Conservation (phyloP, 2,797 vertebrate genomes). For the Melanotaenia maccullochi region DNA sequence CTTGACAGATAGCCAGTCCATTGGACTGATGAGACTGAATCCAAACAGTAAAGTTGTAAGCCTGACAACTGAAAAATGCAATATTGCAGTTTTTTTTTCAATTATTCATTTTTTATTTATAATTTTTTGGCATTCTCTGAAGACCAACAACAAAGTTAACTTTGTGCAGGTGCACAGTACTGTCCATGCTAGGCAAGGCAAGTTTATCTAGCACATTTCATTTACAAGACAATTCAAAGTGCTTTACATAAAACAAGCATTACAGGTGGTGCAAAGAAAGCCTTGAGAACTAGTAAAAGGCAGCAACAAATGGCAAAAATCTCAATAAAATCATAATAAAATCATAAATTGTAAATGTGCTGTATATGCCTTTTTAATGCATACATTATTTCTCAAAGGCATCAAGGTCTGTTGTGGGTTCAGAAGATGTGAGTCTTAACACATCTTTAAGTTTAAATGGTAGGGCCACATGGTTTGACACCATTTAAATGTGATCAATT, state of each 20-base stretch:
- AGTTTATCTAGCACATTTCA: too few species aligned
- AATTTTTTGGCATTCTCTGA: background rate
- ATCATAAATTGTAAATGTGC: background rate
- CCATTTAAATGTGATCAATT: slow-evolving; percentile 60
- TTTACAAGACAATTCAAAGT: too few species aligned
- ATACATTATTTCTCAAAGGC: slow-evolving; percentile 9
- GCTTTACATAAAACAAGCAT: too few species aligned
- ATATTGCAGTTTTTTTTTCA: slow-evolving; percentile 9
- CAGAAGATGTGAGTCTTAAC: slow-evolving; percentile 20
- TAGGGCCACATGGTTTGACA: slow-evolving; percentile 42
- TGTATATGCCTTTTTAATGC: slow-evolving; percentile 9
- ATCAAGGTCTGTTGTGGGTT: slow-evolving; percentile 16
- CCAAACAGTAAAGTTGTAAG: slow-evolving; percentile 2
- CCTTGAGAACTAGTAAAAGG: too few species aligned
- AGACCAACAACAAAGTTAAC: slow-evolving; percentile 19
- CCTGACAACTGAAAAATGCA: slow-evolving; percentile 8
- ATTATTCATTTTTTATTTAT: too few species aligned
- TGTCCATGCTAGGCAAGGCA: background rate
- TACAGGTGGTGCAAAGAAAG: too few species aligned
- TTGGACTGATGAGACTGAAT: slow-evolving; percentile 13
- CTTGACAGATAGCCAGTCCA: background rate
- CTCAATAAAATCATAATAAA: too few species aligned
- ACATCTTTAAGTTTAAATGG: slow-evolving; percentile 28
- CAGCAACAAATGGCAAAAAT: too few species aligned
- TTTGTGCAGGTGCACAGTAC: slow-evolving; percentile 33